Conservation (phyloP, 2,797 vertebrate genomes). For the Balearica regulorum region DNA sequence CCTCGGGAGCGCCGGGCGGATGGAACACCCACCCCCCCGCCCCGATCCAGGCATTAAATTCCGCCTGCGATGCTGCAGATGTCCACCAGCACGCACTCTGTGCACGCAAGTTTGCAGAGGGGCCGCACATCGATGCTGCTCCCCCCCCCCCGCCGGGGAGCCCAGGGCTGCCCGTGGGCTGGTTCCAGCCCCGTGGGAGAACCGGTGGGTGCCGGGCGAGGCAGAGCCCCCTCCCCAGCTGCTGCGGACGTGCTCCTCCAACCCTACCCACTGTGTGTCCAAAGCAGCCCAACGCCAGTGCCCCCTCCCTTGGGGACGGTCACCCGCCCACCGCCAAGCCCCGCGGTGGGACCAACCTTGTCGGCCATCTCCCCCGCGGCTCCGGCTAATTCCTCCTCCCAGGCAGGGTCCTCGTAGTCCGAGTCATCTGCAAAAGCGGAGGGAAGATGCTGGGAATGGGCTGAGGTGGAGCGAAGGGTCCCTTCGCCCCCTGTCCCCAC, state of each 20-base stretch:
- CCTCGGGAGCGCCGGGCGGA: fast-evolving
- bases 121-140: neutral
- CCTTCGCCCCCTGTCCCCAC: neutral
- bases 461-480: neutral
- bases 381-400: neutral
- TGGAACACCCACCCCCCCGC: neutral
- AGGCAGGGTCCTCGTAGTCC: slow-evolving; percentile 18
- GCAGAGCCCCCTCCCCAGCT: neutral
- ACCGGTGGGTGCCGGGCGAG: neutral
- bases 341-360: neutral
- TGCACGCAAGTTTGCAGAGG: fast-evolving
- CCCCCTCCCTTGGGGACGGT: neutral
- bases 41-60: neutral
- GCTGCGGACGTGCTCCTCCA: neutral
- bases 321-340: neutral
- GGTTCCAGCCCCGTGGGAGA: neutral
- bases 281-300: neutral
- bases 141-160: fast-evolving
- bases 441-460: neutral
- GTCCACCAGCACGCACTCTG: neutral
- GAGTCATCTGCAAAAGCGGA: slow-evolving; percentile 31
- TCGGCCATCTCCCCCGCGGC: neutral
- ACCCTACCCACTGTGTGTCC: neutral
- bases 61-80: neutral
- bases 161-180: neutral